A percentile compares a stretch with the other conserved stretches of the same genome.
phyloP scores from a whole-genome alignment of 1,140 invertebrate genomes.

The Anoplophora glabripennis region DNA sequence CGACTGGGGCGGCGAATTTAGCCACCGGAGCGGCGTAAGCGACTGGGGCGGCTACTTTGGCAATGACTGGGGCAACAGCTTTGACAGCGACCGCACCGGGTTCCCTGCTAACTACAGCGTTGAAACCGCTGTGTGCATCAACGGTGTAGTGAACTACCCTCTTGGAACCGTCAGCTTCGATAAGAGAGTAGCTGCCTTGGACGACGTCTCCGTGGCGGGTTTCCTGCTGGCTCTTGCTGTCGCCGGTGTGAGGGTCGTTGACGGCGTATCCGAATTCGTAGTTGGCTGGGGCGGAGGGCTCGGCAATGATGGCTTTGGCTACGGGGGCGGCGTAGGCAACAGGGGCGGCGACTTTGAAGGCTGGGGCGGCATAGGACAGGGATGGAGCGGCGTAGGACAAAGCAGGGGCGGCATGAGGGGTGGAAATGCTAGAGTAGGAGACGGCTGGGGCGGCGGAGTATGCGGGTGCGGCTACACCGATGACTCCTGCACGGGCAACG shows the following conservation, averaged over 20 bases:
- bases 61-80: slow-evolving; percentile 9
- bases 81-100: slow-evolving; percentile 19
- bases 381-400: background rate
- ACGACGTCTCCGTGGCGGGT: slow-evolving; percentile 32
- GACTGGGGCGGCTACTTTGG: slow-evolving; percentile 16
- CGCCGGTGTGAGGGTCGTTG: slow-evolving; percentile 53
- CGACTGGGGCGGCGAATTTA: slow-evolving; percentile 1
- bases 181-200: slow-evolving; percentile 41
- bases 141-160: slow-evolving; percentile 55
- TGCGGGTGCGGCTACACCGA: slow-evolving; percentile 20
- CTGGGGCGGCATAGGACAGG: slow-evolving; percentile 12
- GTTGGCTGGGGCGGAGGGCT: slow-evolving; percentile 35
- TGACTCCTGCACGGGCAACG: slow-evolving; percentile 45
- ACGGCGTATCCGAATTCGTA: slow-evolving; percentile 33
- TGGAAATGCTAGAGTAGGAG: slow-evolving; percentile 23
- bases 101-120: slow-evolving; percentile 36
- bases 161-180: slow-evolving; percentile 55
- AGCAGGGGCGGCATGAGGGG: background rate
- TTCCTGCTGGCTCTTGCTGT: slow-evolving; percentile 33
- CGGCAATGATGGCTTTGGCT: slow-evolving; percentile 29
- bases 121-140: slow-evolving; percentile 50
- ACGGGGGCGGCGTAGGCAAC: slow-evolving; percentile 27
- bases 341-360: background rate
- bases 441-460: slow-evolving; percentile 7
- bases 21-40: background rate